Evolutionary conservation across 2,113 vertebrate genomes (phyloP), one percentile per base, ranked within the genome.

Genomic region (Hypanus sabinus): DNA sequence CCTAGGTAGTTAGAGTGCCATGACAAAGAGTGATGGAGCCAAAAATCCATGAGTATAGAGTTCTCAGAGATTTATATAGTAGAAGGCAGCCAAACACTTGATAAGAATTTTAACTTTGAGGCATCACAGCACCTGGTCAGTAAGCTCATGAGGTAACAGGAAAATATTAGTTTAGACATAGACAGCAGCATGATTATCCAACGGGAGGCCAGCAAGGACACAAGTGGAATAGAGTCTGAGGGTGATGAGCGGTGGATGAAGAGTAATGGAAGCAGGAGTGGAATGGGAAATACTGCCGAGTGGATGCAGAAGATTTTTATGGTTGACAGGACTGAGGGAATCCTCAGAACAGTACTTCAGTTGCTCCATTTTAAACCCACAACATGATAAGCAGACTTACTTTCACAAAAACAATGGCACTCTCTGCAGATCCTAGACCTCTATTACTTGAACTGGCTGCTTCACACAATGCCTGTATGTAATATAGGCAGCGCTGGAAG

Each of bases 401-500:
- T 95, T 96, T 96, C 71, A 96, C 85, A 60, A 97, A 95, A 87
- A 60, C 33, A 81, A 97, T 95, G 70, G 94, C 93, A 36, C 91
- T 94, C 11, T 94, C 94, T 94, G 95, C 94, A 33, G 22, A 36
- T 6, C 62, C 1, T 10, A n/a, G 55, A 76, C 62, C 11, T 2
- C 14, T 94, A 27, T 65, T 94, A 8, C 71, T 46, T 70, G 30
- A 94, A 94, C 95, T 11, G 27, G 95, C 95, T 75, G 95, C 95
- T 94, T 97, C 96, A 94, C 94, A 96, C 27, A 96, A 94, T 36
- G 94, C 94, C 92, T 75, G 95, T 73, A 97, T 87, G 90, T 95
- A 95, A 75, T 96, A 94, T 88, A 97, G 94, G 81, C 96, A 97
- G 38, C 62, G 62, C 81, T 95, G 96, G 94, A 96, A 95, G 36